A percentile compares a stretch with the other conserved stretches of the same genome.
These are phyloP conservation scores for Scophthalmus maximus DNA, from an alignment of 2,113 vertebrate genomes.

Conservation along the genomic window DNA sequence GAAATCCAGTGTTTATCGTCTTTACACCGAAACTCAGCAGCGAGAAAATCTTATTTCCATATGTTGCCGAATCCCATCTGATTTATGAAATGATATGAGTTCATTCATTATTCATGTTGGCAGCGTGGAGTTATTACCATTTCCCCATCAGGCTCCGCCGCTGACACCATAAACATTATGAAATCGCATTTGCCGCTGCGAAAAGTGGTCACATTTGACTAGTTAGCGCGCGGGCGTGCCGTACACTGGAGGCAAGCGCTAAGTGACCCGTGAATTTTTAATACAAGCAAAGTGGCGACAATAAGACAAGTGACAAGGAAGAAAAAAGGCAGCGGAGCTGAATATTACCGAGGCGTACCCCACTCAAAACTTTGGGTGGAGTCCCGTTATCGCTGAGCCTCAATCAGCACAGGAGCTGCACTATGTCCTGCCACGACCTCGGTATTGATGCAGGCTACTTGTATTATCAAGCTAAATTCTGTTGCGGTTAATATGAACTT, in stretches of 20 bases:
- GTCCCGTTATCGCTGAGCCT: conserved; percentile 17
- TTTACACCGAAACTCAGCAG: conserved; percentile 42
- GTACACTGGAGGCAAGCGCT: conserved; percentile 75
- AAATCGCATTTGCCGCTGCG: conserved; percentile 76
- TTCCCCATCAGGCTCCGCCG: conserved; percentile 70
- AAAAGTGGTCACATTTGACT: conserved; percentile 82
- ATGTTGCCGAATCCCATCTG: conserved; percentile 66
- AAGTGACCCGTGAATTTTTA: conserved; percentile 81
- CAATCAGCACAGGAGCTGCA: not conserved
- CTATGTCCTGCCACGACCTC: not conserved
- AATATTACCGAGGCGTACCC: conserved; percentile 40
- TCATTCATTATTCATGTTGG: conserved; percentile 81
- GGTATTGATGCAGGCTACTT: conserved; percentile 6
- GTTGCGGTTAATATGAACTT: conserved; percentile 51
- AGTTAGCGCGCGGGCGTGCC: conserved; percentile 72
- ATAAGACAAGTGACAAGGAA: conserved; percentile 71
- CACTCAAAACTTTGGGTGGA: conserved; percentile 16
- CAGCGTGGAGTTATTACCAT: conserved; percentile 74
- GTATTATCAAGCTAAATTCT: conserved; percentile 30
- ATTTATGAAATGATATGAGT: conserved; percentile 77
- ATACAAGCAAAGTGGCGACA: conserved; percentile 76
- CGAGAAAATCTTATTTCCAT: conserved; percentile 70
- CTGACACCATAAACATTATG: conserved; percentile 80
- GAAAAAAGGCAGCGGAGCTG: conserved; percentile 32
- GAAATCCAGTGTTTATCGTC: conserved; percentile 24